Evolutionary conservation across 2,797 vertebrate genomes (phyloP), one percentile per base, ranked within the genome.

Genomic region (Cynopterus sphinx): DNA sequence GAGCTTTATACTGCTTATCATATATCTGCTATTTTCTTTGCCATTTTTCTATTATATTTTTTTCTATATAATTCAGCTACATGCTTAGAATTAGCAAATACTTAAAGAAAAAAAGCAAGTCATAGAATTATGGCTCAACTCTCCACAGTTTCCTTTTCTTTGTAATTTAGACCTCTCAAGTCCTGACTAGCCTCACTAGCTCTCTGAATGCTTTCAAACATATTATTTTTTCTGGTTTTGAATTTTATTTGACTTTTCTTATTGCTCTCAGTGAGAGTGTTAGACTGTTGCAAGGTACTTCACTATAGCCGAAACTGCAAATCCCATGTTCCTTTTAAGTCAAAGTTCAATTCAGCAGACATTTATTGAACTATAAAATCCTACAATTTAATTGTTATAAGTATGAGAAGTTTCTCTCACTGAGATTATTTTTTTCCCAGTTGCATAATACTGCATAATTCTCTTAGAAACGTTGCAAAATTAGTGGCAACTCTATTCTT

Each of bases 301-400:
- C 17, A 53, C 49, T 39, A 87, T 74, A 53, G 43, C 49, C 65
- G 79, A 68, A 63, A 78, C 24, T 49, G 67, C n/a, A 63, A 88
- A 24, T 57, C 55, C 49, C 19, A 4, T 39, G 39, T n/a, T 63
- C 21, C 57, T 93, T 84, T 90, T 61, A 90, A 90, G 39, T 90
- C 17, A 91, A 86, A 94, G 75, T 92, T 92, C 59, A 95, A 87
- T 95, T 89, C 43, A 33, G 6, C 53, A 78, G 16, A 74, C 16
- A 79, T 65, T 91, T 87, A 95, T 95, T 92, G 85, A 90, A 53
- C 46, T 55, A 96, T 92, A 94, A 90, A 90, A 71, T 87, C 84
- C 61, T 90, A 71, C 46, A 63, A 41, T 70, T 87, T 57, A 71
- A 67, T 95, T 94, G 87, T 55, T 81, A 33, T 61, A 65, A 92